Evolutionary conservation across 2,888 invertebrate species (phyloP).

Genomic region (Leptinotarsa juncta): DNA sequence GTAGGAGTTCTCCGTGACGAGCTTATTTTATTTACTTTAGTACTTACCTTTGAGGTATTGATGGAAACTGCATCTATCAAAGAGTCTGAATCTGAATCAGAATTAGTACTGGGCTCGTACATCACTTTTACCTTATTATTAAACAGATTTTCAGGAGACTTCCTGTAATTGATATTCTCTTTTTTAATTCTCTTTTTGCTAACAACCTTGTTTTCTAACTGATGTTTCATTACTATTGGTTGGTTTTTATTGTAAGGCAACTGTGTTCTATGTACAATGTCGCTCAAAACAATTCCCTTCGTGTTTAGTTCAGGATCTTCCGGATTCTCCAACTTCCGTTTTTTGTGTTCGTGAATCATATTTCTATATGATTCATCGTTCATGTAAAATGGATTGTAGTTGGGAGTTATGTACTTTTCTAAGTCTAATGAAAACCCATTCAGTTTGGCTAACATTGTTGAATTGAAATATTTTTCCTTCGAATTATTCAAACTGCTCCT

Average conservation of each 20-base stretch:
- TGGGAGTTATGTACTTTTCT: constrained; percentile 61
- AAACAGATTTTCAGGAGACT: constrained; percentile 42
- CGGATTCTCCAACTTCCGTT: constrained; percentile 77
- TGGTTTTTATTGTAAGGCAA: constrained; percentile 63
- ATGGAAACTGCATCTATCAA: constrained; percentile 50
- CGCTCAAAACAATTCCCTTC: constrained; percentile 79
- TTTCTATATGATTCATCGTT: constrained; percentile 76
- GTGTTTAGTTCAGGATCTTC: constrained; percentile 82
- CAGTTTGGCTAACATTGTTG: constrained; percentile 63
- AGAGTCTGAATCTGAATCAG: constrained; percentile 61
- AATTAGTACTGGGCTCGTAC: constrained; percentile 56
- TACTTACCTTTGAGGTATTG: constrained; percentile 42
- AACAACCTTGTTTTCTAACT: constrained; percentile 53
- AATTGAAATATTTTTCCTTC: constrained; percentile 64
- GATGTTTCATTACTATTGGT: constrained; percentile 49
- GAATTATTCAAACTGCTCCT: constrained; percentile 61
- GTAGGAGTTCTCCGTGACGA: constrained; percentile 32
- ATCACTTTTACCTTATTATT: constrained; percentile 34
- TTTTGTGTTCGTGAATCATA: constrained; percentile 78
- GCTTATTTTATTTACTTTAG: constrained; percentile 34
- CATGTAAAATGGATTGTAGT: constrained; percentile 67
- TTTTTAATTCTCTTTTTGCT: constrained; percentile 54
- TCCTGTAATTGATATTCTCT: constrained; percentile 45
- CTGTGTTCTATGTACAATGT: constrained; percentile 70
- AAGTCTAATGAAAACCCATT: constrained; percentile 60